A percentile compares a stretch with the other conserved stretches of the same genome.
phyloP scores from a whole-genome alignment of 1,140 invertebrate genomes.

The Chionoecetes opilio region DNA sequence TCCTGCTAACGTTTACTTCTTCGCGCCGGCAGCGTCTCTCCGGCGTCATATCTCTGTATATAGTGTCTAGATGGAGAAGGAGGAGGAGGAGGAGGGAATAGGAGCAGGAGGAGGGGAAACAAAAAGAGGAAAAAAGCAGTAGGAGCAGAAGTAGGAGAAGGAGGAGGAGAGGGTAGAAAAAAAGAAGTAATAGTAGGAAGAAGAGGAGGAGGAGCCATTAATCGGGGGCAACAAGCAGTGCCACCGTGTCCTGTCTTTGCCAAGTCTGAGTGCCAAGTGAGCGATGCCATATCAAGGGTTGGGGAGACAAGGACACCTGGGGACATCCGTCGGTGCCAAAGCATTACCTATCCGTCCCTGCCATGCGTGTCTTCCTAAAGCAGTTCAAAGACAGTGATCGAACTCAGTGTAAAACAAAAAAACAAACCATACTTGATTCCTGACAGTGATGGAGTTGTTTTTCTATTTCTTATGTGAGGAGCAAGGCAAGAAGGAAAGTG shows the following conservation, averaged over 20 bases:
- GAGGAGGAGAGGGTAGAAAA: neutral
- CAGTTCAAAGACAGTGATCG: slow-evolving; percentile 60
- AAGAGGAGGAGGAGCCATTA: slow-evolving; percentile 20
- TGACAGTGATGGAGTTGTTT: neutral
- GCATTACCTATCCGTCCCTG: slow-evolving; percentile 69
- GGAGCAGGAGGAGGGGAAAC: neutral
- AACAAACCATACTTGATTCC: too few species aligned
- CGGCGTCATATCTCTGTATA: slow-evolving; percentile 55
- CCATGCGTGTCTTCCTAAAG: slow-evolving; percentile 40
- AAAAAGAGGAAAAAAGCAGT: too few species aligned
- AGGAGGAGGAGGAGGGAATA: too few species aligned
- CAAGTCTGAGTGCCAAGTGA: slow-evolving; percentile 74
- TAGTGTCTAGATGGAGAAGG: slow-evolving; percentile 67
- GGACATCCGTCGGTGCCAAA: slow-evolving; percentile 77
- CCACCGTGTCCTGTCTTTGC: slow-evolving; percentile 47
- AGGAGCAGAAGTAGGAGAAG: neutral
- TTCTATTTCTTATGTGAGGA: neutral
- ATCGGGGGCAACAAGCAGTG: neutral
- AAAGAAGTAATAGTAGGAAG: neutral
- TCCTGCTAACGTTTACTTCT: slow-evolving; percentile 70
- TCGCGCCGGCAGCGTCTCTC: neutral
- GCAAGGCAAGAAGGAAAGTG: neutral
- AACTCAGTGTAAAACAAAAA: neutral
- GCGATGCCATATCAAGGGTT: slow-evolving; percentile 73
- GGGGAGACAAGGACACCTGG: slow-evolving; percentile 65